phyloP scores from a whole-genome alignment of 2,113 vertebrate genomes.

The Leucosticte australis region DNA sequence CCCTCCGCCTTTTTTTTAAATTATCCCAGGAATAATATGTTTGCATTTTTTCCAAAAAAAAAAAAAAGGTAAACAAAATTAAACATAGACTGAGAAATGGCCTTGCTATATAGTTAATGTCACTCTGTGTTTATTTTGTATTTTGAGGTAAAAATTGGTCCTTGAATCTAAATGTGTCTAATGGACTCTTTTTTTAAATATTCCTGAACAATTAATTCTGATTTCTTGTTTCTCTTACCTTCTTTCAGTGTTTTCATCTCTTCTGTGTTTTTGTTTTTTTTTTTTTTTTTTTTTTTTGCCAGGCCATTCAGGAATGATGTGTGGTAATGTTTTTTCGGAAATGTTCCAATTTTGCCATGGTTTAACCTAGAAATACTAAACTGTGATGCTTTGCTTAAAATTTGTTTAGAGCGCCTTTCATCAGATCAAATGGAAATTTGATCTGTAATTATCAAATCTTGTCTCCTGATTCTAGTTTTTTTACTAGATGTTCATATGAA shows the following conservation, averaged over 20 bases:
- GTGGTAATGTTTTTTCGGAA: background rate
- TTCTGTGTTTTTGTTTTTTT: background rate
- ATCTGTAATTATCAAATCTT: background rate
- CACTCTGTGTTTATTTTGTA: background rate
- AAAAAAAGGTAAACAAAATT: background rate
- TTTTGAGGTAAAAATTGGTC: background rate
- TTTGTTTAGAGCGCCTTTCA: background rate
- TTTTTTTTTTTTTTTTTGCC: background rate
- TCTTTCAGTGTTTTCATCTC: background rate
- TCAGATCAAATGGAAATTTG: background rate
- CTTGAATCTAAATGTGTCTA: background rate
- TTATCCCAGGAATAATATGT: background rate
- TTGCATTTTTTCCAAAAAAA: background rate
- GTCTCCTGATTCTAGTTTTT: background rate
- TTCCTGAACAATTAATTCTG: background rate
- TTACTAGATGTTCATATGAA: background rate
- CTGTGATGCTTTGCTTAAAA: background rate
- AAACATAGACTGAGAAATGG: background rate
- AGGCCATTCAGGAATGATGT: background rate
- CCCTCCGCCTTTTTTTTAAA: background rate
- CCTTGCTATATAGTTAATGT: background rate
- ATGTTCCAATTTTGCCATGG: background rate
- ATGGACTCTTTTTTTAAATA: background rate
- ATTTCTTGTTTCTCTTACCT: background rate
- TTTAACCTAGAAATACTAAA: conserved; percentile 2